Evolutionary conservation across 1,140 invertebrate species (phyloP).

Genomic region (Drosophila nigromelanica): DNA sequence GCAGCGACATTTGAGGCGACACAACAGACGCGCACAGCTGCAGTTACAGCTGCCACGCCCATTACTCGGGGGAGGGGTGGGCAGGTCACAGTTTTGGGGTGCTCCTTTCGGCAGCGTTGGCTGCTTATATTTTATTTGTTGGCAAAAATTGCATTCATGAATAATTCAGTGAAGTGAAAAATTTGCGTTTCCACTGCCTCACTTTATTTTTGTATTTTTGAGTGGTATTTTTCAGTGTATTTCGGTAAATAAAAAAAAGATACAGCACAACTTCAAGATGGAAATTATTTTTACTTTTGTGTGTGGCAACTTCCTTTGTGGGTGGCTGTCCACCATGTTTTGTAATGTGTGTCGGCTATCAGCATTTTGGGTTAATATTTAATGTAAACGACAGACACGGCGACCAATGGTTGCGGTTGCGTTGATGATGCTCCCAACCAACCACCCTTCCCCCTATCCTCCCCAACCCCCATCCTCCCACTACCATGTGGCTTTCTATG

Average conservation of each 20-base stretch:
- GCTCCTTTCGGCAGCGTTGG: conserved; percentile 8
- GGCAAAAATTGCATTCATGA: conserved; percentile 81
- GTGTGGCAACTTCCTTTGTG: conserved; percentile 41
- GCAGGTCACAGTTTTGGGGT: too few species aligned
- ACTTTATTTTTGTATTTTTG: conserved; percentile 32
- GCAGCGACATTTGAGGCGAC: conserved; percentile 62
- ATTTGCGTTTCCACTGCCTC: conserved; percentile 53
- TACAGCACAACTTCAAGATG: conserved; percentile 38
- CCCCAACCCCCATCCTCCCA: not conserved
- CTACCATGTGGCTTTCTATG: conserved; percentile 42
- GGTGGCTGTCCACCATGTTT: conserved; percentile 29
- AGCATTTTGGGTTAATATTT: conserved; percentile 80
- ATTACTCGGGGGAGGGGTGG: conserved; percentile 4
- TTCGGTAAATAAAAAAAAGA: conserved; percentile 2
- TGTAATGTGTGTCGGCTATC: conserved; percentile 73
- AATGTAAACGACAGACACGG: conserved; percentile 67
- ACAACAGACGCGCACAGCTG: conserved; percentile 39
- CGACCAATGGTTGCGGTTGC: conserved; percentile 45
- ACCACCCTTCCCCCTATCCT: not conserved
- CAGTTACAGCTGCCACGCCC: conserved; percentile 39
- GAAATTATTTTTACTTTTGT: conserved; percentile 59
- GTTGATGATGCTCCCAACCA: conserved; percentile 53
- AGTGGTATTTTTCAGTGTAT: conserved; percentile 33
- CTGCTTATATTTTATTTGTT: conserved; percentile 82
- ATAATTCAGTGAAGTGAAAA: conserved; percentile 81